Percentiles rank a stretch among this genome's conserved stretches.
phyloP scores from a whole-genome alignment of 2,113 vertebrate species.

The Serilophus lunatus region DNA sequence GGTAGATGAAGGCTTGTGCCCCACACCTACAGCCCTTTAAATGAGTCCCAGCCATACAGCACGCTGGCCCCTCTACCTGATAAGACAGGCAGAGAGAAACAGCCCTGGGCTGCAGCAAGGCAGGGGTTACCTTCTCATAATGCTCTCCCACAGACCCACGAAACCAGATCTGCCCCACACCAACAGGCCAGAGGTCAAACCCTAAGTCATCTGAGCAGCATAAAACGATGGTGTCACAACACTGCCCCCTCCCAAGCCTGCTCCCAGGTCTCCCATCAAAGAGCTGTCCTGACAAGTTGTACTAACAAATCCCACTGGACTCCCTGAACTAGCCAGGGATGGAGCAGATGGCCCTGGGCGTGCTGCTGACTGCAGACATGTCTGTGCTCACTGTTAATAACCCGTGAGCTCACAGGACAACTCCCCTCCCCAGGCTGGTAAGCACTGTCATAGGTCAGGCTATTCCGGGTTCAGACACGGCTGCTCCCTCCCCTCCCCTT shows the following conservation, averaged over 20 bases:
- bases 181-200: background rate
- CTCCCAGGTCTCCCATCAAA: background rate
- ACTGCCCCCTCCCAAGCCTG: background rate
- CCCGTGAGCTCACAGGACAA: slow-evolving; percentile 14
- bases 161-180: background rate
- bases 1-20: background rate
- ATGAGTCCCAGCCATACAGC: background rate
- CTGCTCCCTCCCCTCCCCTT: background rate
- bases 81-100: background rate
- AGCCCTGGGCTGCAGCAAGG: background rate
- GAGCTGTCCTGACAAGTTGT: background rate
- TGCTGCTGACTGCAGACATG: background rate
- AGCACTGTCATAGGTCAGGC: slow-evolving; percentile 46
- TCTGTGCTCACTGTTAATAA: background rate
- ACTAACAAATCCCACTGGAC: background rate
- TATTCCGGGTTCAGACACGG: slow-evolving; percentile 22
- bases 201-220: background rate
- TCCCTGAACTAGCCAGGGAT: background rate
- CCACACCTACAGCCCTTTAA: background rate
- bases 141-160: background rate
- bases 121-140: background rate
- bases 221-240: background rate
- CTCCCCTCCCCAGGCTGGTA: background rate
- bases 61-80: background rate
- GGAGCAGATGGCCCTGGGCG: slow-evolving; percentile 3